phyloP scores from a whole-genome alignment of 2,797 vertebrate genomes.

The Tapera naevia region DNA sequence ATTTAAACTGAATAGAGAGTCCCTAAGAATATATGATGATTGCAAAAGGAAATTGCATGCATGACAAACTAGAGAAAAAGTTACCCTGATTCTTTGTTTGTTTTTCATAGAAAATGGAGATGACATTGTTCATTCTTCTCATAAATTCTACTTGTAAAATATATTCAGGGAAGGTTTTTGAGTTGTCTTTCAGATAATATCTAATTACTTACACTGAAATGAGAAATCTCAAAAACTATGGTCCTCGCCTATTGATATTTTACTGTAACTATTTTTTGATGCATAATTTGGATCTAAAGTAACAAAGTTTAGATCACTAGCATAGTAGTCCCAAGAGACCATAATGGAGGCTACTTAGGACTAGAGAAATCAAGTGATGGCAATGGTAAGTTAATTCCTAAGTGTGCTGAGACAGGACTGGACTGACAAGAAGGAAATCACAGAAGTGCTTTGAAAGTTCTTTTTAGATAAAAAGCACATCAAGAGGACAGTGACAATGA shows the following conservation, averaged over 20 bases:
- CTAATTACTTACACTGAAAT: background rate
- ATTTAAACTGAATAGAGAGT: background rate
- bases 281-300: background rate
- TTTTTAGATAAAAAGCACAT: background rate
- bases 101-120: background rate
- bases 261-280: background rate
- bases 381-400: background rate
- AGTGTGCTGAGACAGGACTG: background rate
- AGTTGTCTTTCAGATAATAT: background rate
- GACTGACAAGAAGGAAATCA: background rate
- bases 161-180: background rate
- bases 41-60: background rate
- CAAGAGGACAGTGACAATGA: background rate
- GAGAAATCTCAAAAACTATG: background rate
- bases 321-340: background rate
- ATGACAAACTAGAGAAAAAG: background rate
- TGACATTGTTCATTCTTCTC: background rate
- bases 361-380: background rate
- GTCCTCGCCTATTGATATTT: background rate
- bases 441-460: background rate
- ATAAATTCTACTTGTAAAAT: background rate
- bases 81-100: fast-evolving
- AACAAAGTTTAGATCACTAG: background rate
- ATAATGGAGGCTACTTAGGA: background rate
- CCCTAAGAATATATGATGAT: background rate